Conservation (phyloP, 2,888 invertebrate species). For the Argyresthia goedartella region DNA sequence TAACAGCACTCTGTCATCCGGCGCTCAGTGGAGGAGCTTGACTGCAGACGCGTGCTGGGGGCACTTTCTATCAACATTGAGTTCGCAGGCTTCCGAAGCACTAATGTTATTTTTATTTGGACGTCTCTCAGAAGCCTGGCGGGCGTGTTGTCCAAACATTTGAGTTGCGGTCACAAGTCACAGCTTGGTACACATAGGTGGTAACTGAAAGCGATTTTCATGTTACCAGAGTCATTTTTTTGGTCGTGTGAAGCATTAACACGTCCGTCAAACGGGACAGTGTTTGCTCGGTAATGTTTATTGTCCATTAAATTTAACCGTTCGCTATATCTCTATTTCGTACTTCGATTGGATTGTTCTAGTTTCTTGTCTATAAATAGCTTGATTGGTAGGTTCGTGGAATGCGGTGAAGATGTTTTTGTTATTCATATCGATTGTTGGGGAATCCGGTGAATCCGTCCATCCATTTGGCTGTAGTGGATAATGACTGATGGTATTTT, state of each 20-base stretch:
- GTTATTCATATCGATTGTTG: background rate
- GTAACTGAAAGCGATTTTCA: constrained; percentile 25
- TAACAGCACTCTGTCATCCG: constrained; percentile 38
- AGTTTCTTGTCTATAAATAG: background rate
- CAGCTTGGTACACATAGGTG: constrained; percentile 26
- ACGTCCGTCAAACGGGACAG: background rate
- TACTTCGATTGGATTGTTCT: background rate
- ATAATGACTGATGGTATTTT: no score
- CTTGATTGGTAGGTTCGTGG: background rate
- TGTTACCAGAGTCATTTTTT: constrained; percentile 16
- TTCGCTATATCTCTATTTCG: no score
- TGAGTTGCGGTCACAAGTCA: background rate
- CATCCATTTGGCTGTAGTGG: no score
- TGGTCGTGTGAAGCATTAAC: constrained; percentile 22
- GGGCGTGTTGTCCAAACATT: constrained; percentile 23
- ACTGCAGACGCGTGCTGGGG: constrained; percentile 30
- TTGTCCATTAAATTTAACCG: background rate
- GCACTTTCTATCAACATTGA: constrained; percentile 37
- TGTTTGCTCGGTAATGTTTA: constrained; percentile 1
- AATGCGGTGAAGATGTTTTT: constrained; percentile 1
- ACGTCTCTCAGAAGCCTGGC: background rate
- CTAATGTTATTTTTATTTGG: background rate
- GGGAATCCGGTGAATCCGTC: no score
- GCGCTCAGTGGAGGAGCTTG: constrained; percentile 15
- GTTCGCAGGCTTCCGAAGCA: constrained; percentile 17